Base-by-base conservation (phyloP, 2,113 vertebrate genomes). In the Rhea pennata region DNA sequence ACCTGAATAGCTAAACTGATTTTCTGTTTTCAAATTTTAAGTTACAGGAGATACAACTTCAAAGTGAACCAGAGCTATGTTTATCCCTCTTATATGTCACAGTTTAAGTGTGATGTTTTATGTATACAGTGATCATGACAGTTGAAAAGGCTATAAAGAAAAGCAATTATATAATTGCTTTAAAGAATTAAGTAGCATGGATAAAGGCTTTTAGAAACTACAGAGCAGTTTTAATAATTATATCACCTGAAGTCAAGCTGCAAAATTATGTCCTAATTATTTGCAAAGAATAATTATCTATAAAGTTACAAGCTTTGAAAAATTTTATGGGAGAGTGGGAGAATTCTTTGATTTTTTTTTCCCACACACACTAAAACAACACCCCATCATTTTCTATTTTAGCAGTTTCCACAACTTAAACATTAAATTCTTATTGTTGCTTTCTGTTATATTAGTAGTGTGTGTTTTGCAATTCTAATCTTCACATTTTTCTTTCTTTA, bases 401-500 rank as follows among this genome's bases (percentile, higher is more conserved):
- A 98, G 97, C 97, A 97, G 98, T 98, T 98, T 98, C 97, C 98
- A 98, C 97, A 98, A 98, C 98, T 98, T 98, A 97, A 98, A 98
- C 98, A 98, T 98, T 98, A 98, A 97, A 98, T 97, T 98, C 98
- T 98, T 98, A 98, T 99, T 99, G 98, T 99, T 98, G 98, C 98
- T 99, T 99, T 98, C 98, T 97, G 98, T 98, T 98, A 98, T 96
- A 97, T 98, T 97, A 98, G 98, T 98, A 98, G 98, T 98, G 99
- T 99, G 98, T 99, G 98, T 99, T 99, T 99, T 99, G 99, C 99
- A 99, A 99, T 99, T 99, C 99, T 99, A 99, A 99, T 99, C 98
- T 99, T 99, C 98, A 98, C 98, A 95, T 96, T 98, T 98, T 99
- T 98, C 98, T 98, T 98, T 98, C 98, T 98, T 98, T 98, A 98